Percentiles rank a stretch among this genome's conserved stretches.
phyloP scores from a whole-genome alignment of 2,888 invertebrate species.

The Zaprionus obscuricornis region DNA sequence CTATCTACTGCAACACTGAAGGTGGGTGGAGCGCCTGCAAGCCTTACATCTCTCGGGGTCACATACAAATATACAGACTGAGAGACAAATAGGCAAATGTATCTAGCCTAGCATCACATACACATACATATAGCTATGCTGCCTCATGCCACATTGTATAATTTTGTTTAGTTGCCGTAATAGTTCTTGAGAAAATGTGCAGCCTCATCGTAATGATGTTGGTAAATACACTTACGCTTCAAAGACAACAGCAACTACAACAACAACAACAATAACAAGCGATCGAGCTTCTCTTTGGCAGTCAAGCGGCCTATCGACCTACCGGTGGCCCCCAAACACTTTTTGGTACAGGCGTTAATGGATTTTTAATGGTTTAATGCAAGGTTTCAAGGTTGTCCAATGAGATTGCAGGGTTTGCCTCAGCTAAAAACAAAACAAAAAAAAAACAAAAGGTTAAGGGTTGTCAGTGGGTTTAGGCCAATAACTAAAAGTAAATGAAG shows the following conservation, averaged over 20 bases:
- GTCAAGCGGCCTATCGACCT: constrained; percentile 20
- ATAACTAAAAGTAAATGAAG: constrained; percentile 30
- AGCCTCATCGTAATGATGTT: constrained; percentile 73
- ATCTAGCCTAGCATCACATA: no score
- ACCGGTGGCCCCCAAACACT: constrained; percentile 38
- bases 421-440: no score
- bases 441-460: constrained; percentile 41
- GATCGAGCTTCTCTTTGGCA: constrained; percentile 9
- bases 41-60: no score
- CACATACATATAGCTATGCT: constrained; percentile 1
- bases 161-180: constrained; percentile 69
- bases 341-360: constrained; percentile 61
- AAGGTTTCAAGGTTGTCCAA: constrained; percentile 57
- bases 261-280: constrained; percentile 11
- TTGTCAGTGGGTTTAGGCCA: constrained; percentile 8
- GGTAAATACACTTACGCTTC: constrained; percentile 56
- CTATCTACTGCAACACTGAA: no score
- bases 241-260: constrained; percentile 3
- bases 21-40: no score
- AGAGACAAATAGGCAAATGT: no score
- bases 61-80: no score
- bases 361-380: constrained; percentile 46
- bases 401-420: constrained; percentile 5
- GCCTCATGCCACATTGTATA: constrained; percentile 47
- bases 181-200: constrained; percentile 74